phyloP scores from a whole-genome alignment of 2,888 invertebrate species.

The Tiphia femorata region DNA sequence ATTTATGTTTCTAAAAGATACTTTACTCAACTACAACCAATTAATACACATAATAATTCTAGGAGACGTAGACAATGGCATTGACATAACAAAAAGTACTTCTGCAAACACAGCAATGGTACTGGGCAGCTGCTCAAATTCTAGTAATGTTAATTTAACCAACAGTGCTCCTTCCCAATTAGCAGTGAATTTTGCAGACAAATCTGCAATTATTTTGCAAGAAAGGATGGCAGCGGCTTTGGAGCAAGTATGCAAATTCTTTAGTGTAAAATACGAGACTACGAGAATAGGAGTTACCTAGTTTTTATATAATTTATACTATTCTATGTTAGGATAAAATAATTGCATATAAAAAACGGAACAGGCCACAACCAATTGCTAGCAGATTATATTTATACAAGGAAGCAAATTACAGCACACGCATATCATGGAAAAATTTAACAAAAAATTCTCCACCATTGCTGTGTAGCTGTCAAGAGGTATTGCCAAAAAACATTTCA shows the following conservation, averaged over 20 bases:
- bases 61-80: not conserved
- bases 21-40: too few relatives aligned
- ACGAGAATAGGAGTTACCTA: conserved; percentile 2
- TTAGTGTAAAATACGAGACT: not conserved
- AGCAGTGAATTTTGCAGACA: conserved; percentile 32
- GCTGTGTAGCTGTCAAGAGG: conserved; percentile 44
- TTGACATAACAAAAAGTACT: too few relatives aligned
- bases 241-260: conserved; percentile 53
- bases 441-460: conserved; percentile 40
- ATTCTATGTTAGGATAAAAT: conserved; percentile 48
- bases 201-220: conserved; percentile 39
- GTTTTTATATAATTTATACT: conserved; percentile 21
- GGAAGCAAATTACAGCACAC: conserved; percentile 27
- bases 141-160: not conserved
- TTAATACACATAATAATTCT: not conserved
- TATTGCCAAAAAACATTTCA: conserved; percentile 24
- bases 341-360: conserved; percentile 52
- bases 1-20: too few relatives aligned
- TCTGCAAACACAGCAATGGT: too few relatives aligned
- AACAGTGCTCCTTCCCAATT: conserved; percentile 27
- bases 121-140: too few relatives aligned
- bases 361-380: conserved; percentile 42
- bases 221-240: conserved; percentile 57
- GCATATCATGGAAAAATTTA: conserved; percentile 50
- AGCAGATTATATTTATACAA: conserved; percentile 46